Evolutionary conservation across 2,797 vertebrate genomes (phyloP).

Genomic region (Neosilurus mollespiculum): DNA sequence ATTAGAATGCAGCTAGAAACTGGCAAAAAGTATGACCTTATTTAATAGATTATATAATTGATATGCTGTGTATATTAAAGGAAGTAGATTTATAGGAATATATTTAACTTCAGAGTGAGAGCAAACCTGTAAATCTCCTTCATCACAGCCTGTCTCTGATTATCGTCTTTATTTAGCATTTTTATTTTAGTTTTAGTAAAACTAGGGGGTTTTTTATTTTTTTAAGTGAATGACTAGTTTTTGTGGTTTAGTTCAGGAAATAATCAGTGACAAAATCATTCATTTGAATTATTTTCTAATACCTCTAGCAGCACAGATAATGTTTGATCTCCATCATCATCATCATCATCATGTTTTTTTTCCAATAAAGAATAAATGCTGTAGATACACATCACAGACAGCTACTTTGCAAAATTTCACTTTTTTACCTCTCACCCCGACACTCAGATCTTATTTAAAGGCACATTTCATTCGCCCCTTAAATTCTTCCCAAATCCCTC

Average conservation of each 20-base stretch:
- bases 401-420: not conserved
- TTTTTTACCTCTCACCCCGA: slow-evolving; percentile 53
- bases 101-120: not conserved
- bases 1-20: not conserved
- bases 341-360: not conserved
- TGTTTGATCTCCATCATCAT: not conserved
- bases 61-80: not conserved
- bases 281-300: not conserved
- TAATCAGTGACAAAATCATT: not conserved
- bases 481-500: slow-evolving; percentile 77
- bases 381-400: not conserved
- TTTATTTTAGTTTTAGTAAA: not conserved
- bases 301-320: not conserved
- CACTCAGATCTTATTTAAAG: slow-evolving; percentile 62
- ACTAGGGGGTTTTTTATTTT: not conserved
- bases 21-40: not conserved
- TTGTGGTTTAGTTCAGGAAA: not conserved
- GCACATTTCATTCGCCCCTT: slow-evolving; percentile 63
- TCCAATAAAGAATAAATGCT: not conserved
- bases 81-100: not conserved
- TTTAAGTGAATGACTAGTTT: not conserved
- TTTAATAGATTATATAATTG: not conserved
- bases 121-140: not conserved
- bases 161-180: not conserved
- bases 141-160: not conserved